Evolutionary conservation across 2,888 invertebrate species (phyloP).

Genomic region (Acrobasis suavella): DNA sequence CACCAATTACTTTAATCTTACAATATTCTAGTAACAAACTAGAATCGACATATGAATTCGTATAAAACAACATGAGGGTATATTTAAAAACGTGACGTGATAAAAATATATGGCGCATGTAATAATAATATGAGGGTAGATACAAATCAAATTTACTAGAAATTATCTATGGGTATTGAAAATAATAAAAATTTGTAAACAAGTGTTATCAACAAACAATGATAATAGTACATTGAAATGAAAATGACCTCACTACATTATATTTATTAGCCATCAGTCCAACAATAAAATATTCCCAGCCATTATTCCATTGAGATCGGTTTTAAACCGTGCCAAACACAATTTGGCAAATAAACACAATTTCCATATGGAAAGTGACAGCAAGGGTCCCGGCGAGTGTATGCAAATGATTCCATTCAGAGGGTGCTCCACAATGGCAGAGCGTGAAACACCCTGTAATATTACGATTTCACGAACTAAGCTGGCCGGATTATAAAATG

Average conservation of each 20-base stretch:
- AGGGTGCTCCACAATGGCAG: constrained; percentile 39
- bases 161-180: too few relatives aligned
- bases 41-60: too few relatives aligned
- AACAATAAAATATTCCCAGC: constrained; percentile 19
- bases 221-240: neutral
- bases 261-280: constrained; percentile 14
- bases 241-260: constrained; percentile 6
- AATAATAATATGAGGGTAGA: too few relatives aligned
- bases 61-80: too few relatives aligned
- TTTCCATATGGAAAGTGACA: constrained; percentile 57
- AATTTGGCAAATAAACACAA: constrained; percentile 72
- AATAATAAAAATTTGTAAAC: too few relatives aligned
- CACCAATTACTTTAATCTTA: too few relatives aligned
- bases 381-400: constrained; percentile 49
- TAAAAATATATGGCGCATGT: too few relatives aligned
- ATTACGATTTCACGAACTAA: constrained; percentile 23
- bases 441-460: constrained; percentile 29
- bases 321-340: constrained; percentile 52
- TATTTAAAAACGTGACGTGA: too few relatives aligned
- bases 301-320: constrained; percentile 17
- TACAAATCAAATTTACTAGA: too few relatives aligned
- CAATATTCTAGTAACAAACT: too few relatives aligned
- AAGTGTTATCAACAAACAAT: neutral
- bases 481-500: constrained; percentile 17
- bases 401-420: constrained; percentile 67